Evolutionary conservation across 2,113 vertebrate species (phyloP).

Genomic region (cattle (Bos taurus)): DNA sequence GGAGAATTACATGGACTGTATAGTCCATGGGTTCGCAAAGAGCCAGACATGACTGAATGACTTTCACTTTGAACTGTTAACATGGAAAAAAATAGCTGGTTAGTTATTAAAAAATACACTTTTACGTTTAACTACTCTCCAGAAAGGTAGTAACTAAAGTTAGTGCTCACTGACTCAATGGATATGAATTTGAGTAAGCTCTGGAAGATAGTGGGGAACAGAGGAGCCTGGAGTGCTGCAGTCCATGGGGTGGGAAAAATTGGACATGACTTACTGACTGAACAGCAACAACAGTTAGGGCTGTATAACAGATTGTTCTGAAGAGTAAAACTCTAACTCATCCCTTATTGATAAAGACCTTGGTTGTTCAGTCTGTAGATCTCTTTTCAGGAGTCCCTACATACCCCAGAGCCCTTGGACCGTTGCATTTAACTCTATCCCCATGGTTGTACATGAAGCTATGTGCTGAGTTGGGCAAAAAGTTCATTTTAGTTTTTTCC

Average conservation of each 20-base stretch:
- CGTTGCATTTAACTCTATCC: background rate
- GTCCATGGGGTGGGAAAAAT: background rate
- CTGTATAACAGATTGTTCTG: background rate
- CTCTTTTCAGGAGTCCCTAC: background rate
- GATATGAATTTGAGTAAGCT: background rate
- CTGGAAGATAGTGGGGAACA: background rate
- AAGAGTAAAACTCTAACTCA: background rate
- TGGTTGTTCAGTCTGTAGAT: background rate
- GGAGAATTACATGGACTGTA: background rate
- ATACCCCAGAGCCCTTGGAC: background rate
- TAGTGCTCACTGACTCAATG: background rate
- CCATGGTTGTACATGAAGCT: background rate
- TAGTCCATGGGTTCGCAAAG: background rate
- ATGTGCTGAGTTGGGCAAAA: background rate
- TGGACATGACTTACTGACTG: background rate
- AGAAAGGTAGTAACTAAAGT: background rate
- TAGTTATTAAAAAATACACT: background rate
- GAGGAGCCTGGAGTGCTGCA: background rate
- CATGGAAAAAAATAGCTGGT: background rate
- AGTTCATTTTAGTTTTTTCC: background rate
- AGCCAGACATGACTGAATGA: background rate
- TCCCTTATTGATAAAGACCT: background rate
- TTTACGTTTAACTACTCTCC: background rate
- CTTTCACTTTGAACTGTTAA: background rate
- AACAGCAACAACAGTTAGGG: background rate